A percentile compares a stretch with the other conserved stretches of the same genome.
phyloP scores from a whole-genome alignment of 2,888 invertebrate genomes.

The Zele albiditarsus region DNA sequence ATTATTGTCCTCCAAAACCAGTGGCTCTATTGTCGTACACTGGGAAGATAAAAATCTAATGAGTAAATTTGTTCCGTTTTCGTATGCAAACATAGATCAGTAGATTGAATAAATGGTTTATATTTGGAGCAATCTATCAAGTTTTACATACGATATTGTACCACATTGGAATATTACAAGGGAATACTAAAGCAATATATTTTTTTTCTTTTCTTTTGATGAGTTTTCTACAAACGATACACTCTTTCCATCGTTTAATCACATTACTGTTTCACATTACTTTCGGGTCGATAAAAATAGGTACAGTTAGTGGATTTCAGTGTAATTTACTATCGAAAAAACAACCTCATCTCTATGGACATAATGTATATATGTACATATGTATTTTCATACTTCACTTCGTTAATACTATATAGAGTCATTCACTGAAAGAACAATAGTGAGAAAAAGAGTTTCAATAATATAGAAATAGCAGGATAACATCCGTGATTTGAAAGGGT shows the following conservation, averaged over 20 bases:
- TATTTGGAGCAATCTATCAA: background rate
- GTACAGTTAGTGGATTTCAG: slow-evolving; percentile 10
- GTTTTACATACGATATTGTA: background rate
- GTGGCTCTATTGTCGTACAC: slow-evolving; percentile 55
- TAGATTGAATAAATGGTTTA: background rate
- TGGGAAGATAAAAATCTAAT: slow-evolving; percentile 38
- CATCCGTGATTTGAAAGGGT: background rate
- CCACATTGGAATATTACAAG: background rate
- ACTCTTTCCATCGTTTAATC: background rate
- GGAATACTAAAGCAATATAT: background rate
- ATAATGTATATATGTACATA: background rate
- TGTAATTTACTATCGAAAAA: background rate
- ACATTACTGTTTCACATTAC: slow-evolving; percentile 2
- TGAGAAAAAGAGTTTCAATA: background rate
- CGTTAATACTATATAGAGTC: background rate
- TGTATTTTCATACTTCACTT: background rate
- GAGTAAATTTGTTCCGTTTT: background rate
- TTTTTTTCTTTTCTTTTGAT: background rate
- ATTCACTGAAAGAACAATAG: background rate
- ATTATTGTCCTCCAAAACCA: slow-evolving; percentile 51
- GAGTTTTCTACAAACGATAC: background rate
- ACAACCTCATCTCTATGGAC: background rate
- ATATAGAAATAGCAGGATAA: background rate
- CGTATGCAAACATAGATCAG: background rate
- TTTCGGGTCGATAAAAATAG: slow-evolving; percentile 27